Evolutionary conservation across 2,797 vertebrate genomes (phyloP), one percentile per base, ranked within the genome.

Genomic region (Craterocephalus amniculus): DNA sequence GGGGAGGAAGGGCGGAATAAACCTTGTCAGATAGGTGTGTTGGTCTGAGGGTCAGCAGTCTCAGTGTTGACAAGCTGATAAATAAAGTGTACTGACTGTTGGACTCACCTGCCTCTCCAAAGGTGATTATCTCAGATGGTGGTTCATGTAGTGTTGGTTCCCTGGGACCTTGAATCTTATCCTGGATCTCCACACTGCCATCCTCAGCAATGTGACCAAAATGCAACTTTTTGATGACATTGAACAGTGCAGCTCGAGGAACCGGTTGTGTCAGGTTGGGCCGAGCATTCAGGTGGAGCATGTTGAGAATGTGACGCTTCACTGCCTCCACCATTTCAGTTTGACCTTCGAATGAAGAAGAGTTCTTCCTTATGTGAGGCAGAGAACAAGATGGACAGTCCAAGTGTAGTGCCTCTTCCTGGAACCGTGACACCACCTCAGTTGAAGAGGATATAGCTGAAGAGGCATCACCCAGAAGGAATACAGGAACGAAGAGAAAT

Each of bases 321-420:
- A 99, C 97, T 16, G 96, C 97, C 90, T 98, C 97, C 88, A 97
- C 96, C 95, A 99, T 96, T 89, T 97, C 96, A 10, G 85, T 93
- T 89, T 96, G 95, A 56, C 43, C 87, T 12, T 43, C 79, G 0
- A 34, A 40, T 0, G 20, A 74, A 18, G 86, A 83, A 0, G 84
- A 92, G 88, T 97, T 96, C 88, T 88, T 95, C 58, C 93, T 94
- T 82, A 96, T 89, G 78, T 93, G 94, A 81, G 95, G 84, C 49
- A 97, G 88, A 71, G 94, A 94, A 64, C 97, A 99, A 56, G 96
- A 96, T 4, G 96, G 95, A 67, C 97, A 99, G 78, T 88, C 90
- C 18, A 93, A 36, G 1, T 73, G 64, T 4, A 3, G 32, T 1
- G 22, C 34, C 12, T n/a, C 70, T 13, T 65, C 61, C 55, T 72